A percentile compares a stretch with the other conserved stretches of the same genome.
Evolutionary conservation across 2,113 vertebrate species (phyloP).

Genomic region (Xenopus laevis): DNA sequence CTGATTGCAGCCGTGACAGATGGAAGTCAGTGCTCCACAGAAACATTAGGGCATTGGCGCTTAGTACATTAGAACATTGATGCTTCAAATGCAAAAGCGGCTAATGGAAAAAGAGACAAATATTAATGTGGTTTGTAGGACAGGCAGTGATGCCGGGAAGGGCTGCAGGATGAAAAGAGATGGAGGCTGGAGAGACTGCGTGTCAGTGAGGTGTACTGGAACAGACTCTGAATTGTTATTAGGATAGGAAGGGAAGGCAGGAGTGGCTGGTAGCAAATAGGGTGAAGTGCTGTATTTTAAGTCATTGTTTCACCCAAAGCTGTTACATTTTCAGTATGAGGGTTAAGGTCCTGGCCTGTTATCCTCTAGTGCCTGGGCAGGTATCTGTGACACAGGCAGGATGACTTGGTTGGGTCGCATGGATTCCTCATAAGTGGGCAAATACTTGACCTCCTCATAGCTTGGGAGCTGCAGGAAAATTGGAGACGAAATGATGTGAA

Average conservation of each 20-base stretch:
- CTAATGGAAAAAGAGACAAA: background rate
- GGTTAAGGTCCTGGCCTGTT: slow-evolving; percentile 23
- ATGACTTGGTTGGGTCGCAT: slow-evolving; percentile 66
- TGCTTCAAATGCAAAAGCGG: background rate
- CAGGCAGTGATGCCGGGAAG: no score
- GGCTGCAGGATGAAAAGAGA: background rate
- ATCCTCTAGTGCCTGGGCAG: background rate
- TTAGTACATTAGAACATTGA: background rate
- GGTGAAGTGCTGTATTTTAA: background rate
- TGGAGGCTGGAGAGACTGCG: background rate
- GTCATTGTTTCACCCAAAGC: background rate
- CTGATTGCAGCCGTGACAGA: no score
- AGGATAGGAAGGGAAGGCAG: no score
- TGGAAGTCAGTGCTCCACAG: no score
- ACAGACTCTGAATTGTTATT: background rate
- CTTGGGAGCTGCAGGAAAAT: slow-evolving; percentile 74
- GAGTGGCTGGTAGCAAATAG: background rate
- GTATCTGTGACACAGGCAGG: slow-evolving; percentile 47
- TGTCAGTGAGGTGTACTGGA: background rate
- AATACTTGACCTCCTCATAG: slow-evolving; percentile 89
- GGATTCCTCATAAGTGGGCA: slow-evolving; percentile 91
- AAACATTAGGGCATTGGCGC: no score
- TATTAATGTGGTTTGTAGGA: background rate
- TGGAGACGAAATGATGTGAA: slow-evolving; percentile 63
- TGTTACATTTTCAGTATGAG: slow-evolving; percentile 21